These are phyloP conservation scores for Eulimnadia texana DNA, from an alignment of 1,140 invertebrate genomes.

Conservation along the genomic window DNA sequence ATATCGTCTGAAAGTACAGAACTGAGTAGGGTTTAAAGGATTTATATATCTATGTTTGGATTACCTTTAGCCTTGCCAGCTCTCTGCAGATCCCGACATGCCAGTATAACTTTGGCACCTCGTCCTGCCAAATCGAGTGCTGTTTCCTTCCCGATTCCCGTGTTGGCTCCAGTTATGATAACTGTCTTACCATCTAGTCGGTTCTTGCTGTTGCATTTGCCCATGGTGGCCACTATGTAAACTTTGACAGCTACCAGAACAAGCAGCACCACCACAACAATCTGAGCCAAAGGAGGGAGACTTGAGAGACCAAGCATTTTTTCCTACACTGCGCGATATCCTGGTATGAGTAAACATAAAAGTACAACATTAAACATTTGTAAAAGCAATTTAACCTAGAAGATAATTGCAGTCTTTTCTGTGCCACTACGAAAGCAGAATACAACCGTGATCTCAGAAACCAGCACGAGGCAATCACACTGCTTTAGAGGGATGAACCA, in stretches of 20 bases:
- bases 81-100: constrained; percentile 56
- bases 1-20: constrained; percentile 36
- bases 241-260: constrained; percentile 42
- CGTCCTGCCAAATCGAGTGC: constrained; percentile 51
- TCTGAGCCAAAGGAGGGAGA: constrained; percentile 72
- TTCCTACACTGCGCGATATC: constrained; percentile 36
- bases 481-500: too few species aligned
- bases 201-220: constrained; percentile 35
- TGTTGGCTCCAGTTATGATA: constrained; percentile 71
- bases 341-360: too few species aligned
- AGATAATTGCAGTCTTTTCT: neutral
- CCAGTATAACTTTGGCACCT: constrained; percentile 63
- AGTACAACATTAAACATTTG: neutral
- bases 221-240: constrained; percentile 25
- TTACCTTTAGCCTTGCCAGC: constrained; percentile 45
- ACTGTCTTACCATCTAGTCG: constrained; percentile 51
- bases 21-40: neutral
- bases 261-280: constrained; percentile 74
- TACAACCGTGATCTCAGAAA: too few species aligned
- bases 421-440: too few species aligned
- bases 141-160: constrained; percentile 76
- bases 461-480: too few species aligned
- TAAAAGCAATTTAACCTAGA: neutral
- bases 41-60: constrained; percentile 41
- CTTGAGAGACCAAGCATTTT: constrained; percentile 48